Evolutionary conservation across 2,797 vertebrate species (phyloP), one percentile per base, ranked within the genome.

Genomic region (Tokudaia muenninki): DNA sequence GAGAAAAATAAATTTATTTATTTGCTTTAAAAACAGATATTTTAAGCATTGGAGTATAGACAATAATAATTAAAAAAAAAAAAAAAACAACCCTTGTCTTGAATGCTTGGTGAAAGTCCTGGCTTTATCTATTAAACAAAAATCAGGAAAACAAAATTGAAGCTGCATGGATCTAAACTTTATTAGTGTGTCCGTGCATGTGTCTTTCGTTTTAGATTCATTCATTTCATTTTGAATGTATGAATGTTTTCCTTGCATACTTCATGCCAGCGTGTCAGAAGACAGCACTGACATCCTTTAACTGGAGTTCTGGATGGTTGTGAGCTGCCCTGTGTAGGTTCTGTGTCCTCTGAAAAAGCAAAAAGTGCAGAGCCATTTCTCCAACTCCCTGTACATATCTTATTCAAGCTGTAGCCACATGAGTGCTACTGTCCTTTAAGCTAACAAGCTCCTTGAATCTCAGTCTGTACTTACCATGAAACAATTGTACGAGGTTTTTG

Each of bases 1-100:
- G 77, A 91, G 63, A 94, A 96, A 89, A 67, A 87, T 13, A 87
- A 52, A 59, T 59, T 86, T 70, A 84, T 91, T 87, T 87, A 87
- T 88, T 91, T 81, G 65, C 65, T 74, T 74, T 82, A 79, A 65
- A 65, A 65, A 22, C n/a, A 65, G 44, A n/a, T n/a, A 50, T 78
- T 78, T 78, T 63, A 78, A 78, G 41, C 55, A 92, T 65, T 67
- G 13, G 82, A 89, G 24, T 87, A 9, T 77, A 92, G 52, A 87
- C 74, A 94, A 84, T 6, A 90, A 77, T 65, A 90, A 87, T 83
- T 82, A 8, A 57, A 93, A 63, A 7, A 50, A 26, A 65, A 65
- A 61, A 75, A 88, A 55, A 19, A 34, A 67, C 31, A 70, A n/a
- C 34, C 41, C 9, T 34, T 61, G 12, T 77, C 52, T 91, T 91